phyloP scores from a whole-genome alignment of 2,113 vertebrate genomes.

The Pseudopodoces humilis region DNA sequence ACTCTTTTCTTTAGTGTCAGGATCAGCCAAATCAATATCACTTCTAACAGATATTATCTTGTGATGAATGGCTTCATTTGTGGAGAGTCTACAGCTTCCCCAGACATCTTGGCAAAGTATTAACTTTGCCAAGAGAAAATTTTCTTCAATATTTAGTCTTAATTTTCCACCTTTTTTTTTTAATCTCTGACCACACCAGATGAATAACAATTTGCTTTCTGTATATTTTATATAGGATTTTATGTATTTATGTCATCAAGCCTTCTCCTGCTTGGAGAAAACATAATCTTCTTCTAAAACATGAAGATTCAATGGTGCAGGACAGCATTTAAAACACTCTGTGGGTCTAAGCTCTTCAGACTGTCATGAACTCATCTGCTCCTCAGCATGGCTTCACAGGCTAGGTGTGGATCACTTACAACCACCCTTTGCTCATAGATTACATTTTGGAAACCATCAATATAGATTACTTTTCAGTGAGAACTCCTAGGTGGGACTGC shows the following conservation, averaged over 20 bases:
- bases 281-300: neutral
- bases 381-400: neutral
- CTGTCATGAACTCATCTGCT: neutral
- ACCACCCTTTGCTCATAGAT: neutral
- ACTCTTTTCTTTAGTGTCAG: neutral
- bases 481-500: neutral
- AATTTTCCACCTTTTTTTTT: neutral
- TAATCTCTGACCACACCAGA: neutral
- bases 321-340: neutral
- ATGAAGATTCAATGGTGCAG: rapidly evolving
- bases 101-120: neutral
- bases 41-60: neutral
- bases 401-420: neutral
- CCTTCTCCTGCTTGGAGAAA: neutral
- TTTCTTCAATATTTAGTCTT: neutral
- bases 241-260: neutral
- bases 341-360: neutral
- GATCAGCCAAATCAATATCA: neutral
- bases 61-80: neutral
- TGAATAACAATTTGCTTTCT: neutral
- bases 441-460: neutral
- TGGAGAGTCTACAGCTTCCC: neutral
- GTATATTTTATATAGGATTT: neutral
- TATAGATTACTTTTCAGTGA: neutral
- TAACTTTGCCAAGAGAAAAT: neutral